Evolutionary conservation across 2,888 invertebrate species (phyloP), one percentile per base, ranked within the genome.

Genomic region (Campoplex nolae): DNA sequence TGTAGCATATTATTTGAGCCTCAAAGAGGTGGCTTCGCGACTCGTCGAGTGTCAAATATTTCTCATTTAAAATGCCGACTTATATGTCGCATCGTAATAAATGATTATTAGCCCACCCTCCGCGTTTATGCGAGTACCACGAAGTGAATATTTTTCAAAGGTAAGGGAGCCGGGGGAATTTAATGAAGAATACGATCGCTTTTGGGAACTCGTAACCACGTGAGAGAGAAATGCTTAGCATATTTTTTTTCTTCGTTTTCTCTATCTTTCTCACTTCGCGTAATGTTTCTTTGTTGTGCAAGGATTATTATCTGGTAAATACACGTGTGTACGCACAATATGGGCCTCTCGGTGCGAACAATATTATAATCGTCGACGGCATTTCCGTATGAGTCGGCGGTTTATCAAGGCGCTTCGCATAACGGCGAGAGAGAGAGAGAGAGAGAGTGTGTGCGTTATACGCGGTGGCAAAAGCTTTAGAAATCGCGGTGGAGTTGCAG

Each of bases 181-280:
- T 75, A 86, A 84, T 84, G 82, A 87, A 84, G 75, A 38, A 38
- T 84, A 79, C 82, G 87, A 87, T 81, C 54, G 75, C 79, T 84
- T 84, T 87, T 67, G 70, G 70, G 82, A 87, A 84, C 75, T 78
- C 84, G 84, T 78, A 82, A 87, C 75, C 82, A 45, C 78, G 84
- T 77, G 84, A 86, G 48, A 81, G 84, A 86, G 48, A 76, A 65
- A 65, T 23, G 48, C 48, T 71, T 67, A 18, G 58, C 48, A 71
- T 42, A 67, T 45, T 28, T 42, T 45, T 42, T 76, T 23, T 35
- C 45, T 38, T 68, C 51, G 38, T 38, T 54, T 23, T 45, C 54
- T 42, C n/a, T 18, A 0, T 18, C 13, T 45, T 23, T 0, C 38
- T 70, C 13, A 18, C 67, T 8, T 8, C 16, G 23, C 38, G 2